phyloP scores from a whole-genome alignment of 1,140 invertebrate genomes.

The Solenopsis fugax region DNA sequence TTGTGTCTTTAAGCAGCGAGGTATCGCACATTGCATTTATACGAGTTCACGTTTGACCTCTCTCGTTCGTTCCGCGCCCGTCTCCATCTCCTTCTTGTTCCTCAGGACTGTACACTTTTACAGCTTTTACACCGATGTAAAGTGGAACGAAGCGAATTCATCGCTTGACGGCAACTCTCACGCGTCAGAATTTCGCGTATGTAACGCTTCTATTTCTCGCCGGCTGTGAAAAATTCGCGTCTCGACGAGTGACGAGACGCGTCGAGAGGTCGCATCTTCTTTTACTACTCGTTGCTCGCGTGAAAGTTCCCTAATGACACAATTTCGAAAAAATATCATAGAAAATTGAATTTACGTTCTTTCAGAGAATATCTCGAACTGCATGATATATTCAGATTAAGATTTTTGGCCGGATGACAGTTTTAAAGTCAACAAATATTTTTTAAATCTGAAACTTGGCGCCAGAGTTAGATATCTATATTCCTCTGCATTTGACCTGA shows the following conservation, averaged over 20 bases:
- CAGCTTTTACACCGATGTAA: conserved; percentile 13
- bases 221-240: conserved; percentile 44
- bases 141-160: conserved; percentile 39
- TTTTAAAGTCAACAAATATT: conserved; percentile 1
- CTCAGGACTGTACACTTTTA: neutral
- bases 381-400: neutral
- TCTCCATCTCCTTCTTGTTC: conserved; percentile 25
- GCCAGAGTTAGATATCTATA: conserved; percentile 12
- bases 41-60: neutral
- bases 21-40: neutral
- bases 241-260: conserved; percentile 28
- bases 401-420: neutral
- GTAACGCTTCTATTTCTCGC: conserved; percentile 37
- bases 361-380: neutral
- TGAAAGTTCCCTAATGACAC: neutral
- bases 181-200: conserved; percentile 48
- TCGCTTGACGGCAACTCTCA: conserved; percentile 9
- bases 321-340: conserved; percentile 5
- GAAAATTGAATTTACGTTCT: neutral
- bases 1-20: neutral
- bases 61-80: conserved; percentile 13
- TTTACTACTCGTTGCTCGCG: conserved; percentile 10
- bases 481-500: neutral
- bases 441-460: conserved; percentile 1
- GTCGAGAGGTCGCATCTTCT: conserved; percentile 5